These are phyloP conservation scores for Panurus biarmicus DNA, from an alignment of 2,113 vertebrate species.

Conservation along the genomic window DNA sequence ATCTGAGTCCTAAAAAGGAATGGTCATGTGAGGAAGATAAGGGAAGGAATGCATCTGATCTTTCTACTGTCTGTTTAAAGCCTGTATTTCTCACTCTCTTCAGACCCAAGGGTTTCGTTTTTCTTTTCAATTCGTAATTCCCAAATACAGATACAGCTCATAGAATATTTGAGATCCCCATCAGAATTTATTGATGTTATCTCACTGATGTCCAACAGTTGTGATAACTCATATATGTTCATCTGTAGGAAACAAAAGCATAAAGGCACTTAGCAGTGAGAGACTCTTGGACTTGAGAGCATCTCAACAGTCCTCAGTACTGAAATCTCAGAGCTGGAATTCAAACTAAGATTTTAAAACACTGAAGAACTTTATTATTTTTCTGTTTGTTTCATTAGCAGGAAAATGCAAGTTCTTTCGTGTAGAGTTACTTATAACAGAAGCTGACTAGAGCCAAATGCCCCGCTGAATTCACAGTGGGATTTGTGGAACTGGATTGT, in stretches of 20 bases:
- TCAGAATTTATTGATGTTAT: not conserved
- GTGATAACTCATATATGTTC: not conserved
- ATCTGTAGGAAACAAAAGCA: not conserved
- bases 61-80: not conserved
- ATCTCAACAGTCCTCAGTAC: not conserved
- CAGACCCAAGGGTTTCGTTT: not conserved
- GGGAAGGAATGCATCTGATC: not conserved
- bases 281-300: slow-evolving; percentile 3
- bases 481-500: slow-evolving; percentile 57
- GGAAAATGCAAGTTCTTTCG: slow-evolving; percentile 65
- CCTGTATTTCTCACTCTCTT: not conserved
- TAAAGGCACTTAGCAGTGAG: not conserved
- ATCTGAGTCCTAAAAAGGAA: not conserved
- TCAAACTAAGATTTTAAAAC: slow-evolving; percentile 50
- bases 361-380: slow-evolving; percentile 45
- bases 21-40: not conserved
- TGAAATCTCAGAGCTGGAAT: slow-evolving; percentile 28
- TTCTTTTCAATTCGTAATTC: not conserved
- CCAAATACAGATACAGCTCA: not conserved
- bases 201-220: not conserved
- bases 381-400: slow-evolving; percentile 56
- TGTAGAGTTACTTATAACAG: slow-evolving; percentile 69
- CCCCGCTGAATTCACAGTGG: slow-evolving; percentile 70
- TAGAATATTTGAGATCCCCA: not conserved
- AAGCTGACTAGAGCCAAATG: slow-evolving; percentile 56